Base-by-base conservation (phyloP, 2,797 vertebrate genomes). In the Allobates femoralis region DNA sequence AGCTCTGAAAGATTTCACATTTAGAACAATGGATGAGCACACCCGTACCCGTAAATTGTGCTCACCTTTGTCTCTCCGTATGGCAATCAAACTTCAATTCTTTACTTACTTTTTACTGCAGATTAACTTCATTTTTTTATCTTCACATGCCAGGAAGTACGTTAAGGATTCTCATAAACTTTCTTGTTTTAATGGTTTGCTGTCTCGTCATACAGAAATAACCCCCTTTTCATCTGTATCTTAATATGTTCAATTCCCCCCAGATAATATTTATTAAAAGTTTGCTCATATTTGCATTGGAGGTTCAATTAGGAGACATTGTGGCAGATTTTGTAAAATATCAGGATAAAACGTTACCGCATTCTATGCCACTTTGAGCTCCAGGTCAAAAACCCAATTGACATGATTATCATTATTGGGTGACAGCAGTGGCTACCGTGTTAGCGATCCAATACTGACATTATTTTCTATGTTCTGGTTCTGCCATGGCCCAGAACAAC, bases 1-100 rank as follows among this genome's bases (percentile, higher is more conserved):
- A 91, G 93, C 90, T 90, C 92, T 90, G 93, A 90, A 91, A 91
- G 94, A 90, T 85, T 91, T 91, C 93, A 93, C 90, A 90, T 92
- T 92, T 85, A 90, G 93, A 93, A 91, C 91, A 87, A 86, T 83
- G 88, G 92, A 89, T 90, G 89, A 89, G 88, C 81, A 78, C 60
- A 62, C 67, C n/a, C 69, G 23, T 90, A 90, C 90, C 89, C 86
- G 92, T 88, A 90, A 94, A 93, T 89, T 51, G 30, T 3, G 15
- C n/a, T 92, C 93, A 92, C 92, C 94, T 91, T 85, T 90, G 86
- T 78, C 88, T 89, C 55, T 1, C 82, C 50, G 3, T 56, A 89
- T 88, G 90, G 81, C 91, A 87, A 83, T 89, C 90, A 67, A 85
- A 30, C 81, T 89, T 87, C 67, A 79, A 21, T 79, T 87, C 88